phyloP scores from a whole-genome alignment of 2,888 invertebrate genomes.

The Eupithecia dodoneata region DNA sequence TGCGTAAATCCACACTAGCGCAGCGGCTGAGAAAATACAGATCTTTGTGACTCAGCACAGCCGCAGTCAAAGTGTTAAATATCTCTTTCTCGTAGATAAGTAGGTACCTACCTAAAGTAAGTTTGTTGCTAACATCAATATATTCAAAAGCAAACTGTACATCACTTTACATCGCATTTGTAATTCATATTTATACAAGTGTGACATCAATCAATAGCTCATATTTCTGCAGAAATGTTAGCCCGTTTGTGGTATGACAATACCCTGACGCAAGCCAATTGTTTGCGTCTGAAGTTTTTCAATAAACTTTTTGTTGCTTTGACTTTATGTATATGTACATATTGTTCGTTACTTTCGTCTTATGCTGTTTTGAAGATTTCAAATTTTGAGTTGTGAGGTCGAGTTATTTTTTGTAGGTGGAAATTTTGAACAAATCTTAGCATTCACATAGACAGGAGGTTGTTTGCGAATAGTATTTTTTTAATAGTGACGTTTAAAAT shows the following conservation, averaged over 20 bases:
- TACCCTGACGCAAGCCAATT: conserved; percentile 35
- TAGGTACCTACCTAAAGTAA: too few relatives aligned
- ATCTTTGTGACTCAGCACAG: too few relatives aligned
- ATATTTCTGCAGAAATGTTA: conserved; percentile 42
- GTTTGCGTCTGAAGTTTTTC: conserved; percentile 30
- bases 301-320: conserved; percentile 19
- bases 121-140: background rate
- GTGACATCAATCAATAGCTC: conserved; percentile 40
- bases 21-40: too few relatives aligned
- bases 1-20: too few relatives aligned
- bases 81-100: background rate
- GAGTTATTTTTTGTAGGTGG: background rate
- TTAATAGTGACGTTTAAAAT: too few relatives aligned
- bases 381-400: background rate
- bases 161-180: background rate
- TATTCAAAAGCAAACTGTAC: background rate
- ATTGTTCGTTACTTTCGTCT: conserved; percentile 3
- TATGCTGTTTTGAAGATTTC: conserved; percentile 1
- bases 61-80: too few relatives aligned
- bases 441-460: background rate
- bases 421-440: background rate
- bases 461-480: background rate
- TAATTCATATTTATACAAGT: conserved; percentile 58
- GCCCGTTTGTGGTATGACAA: conserved; percentile 33
- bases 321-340: background rate